Evolutionary conservation across 2,888 invertebrate genomes (phyloP).

Genomic region (Anarsia innoxiella): DNA sequence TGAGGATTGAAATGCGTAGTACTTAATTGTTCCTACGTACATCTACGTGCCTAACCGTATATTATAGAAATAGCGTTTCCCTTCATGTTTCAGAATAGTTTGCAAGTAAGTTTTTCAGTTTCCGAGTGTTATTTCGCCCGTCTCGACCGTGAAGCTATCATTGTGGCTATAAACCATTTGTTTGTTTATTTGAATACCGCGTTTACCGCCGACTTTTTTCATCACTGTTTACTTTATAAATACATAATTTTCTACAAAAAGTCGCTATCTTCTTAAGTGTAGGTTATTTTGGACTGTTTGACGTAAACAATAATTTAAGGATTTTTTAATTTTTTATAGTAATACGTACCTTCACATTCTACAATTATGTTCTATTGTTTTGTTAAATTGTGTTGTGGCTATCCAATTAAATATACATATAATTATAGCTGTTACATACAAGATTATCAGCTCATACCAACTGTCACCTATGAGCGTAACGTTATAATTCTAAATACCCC

Average conservation of each 20-base stretch:
- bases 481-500: conserved; percentile 41
- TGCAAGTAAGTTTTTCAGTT: too few relatives aligned
- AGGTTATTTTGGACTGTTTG: neutral
- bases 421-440: conserved; percentile 9
- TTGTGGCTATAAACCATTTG: neutral
- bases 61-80: neutral
- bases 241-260: neutral
- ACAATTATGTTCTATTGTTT: neutral
- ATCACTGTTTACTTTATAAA: conserved; percentile 1
- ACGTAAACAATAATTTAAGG: neutral
- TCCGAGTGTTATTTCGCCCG: neutral
- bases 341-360: neutral
- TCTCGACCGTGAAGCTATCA: neutral
- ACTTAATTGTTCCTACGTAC: too few relatives aligned
- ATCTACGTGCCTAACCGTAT: too few relatives aligned
- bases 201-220: neutral
- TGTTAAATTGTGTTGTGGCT: neutral
- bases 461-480: conserved; percentile 38
- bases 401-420: neutral
- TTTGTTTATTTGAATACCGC: neutral
- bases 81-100: too few relatives aligned
- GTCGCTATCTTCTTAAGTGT: too few relatives aligned
- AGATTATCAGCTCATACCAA: conserved; percentile 38
- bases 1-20: neutral
- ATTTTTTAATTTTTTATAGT: neutral